Base-by-base conservation (phyloP, 2,888 invertebrate genomes). In the Cantharis rustica region DNA sequence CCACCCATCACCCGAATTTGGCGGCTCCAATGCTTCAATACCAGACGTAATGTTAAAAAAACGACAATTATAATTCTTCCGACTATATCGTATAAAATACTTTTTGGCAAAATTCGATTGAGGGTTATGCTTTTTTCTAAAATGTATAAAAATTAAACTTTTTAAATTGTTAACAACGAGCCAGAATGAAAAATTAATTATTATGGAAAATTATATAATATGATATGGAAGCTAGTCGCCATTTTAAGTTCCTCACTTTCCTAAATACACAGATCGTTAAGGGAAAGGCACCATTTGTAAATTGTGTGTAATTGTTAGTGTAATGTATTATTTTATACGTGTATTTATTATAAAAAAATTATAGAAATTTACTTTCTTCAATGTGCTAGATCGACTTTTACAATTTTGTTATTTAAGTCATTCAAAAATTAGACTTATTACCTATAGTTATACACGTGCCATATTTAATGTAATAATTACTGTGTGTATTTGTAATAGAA, bases 11-110 rank as follows among this genome's bases (percentile, higher is more conserved):
- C 89, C 96, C 97, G 83, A 97, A 98, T 90, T 93, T 98, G 86
- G 94, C 97, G 76, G 96, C 98, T 84, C 97, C 98, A 76, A 98
- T 98, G 96, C 91, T 98, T 82, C 98, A 98, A 88, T 98, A 98
- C 90, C 98, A 98, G 90, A 96, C 96, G 95, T 96, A 96, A 96
- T 95, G 81, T 75, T 79, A 72, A 72, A 83, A 31, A 61, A 73
- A 69, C 72, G 73, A 68, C 69, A 69, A 63, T 72, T 71, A 71
- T 76, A 73, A 71, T 71, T 68, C 69, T 69, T 68, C 31, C 68
- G 13, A 68, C 69, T 63, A 71, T 68, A 20, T 17, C 9, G 23
- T 23, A 71, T 62, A 68, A 16, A 20, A 47, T 47, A 47, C 47
- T 47, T 71, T 76, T 74, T 74, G 77, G 77, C 77, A 70, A 76